Base-by-base conservation (phyloP, 2,113 vertebrate genomes). In the Trinectes maculatus region DNA sequence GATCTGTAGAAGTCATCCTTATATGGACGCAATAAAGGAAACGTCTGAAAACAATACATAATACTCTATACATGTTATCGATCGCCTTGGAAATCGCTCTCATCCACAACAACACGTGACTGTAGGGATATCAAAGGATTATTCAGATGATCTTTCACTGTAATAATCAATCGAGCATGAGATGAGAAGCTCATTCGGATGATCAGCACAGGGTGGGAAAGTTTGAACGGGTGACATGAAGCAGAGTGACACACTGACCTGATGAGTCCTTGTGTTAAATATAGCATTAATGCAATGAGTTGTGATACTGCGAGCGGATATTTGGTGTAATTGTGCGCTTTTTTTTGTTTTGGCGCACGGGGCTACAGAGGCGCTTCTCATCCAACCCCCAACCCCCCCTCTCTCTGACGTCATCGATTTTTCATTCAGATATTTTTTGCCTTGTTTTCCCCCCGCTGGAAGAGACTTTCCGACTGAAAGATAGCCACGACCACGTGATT, bases 391-490 rank as follows among this genome's bases (percentile, higher is more conserved):
- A 9, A 55, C 34, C 49, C 26, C 48, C 43, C 33, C 40, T 36
- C 19, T 29, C 46, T 47, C 33, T 91, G 89, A 89, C 86, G 87
- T 89, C 87, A 89, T 68, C 18, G 39, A 69, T 67, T 55, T 65
- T 73, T 79, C 78, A 79, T 87, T 89, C 82, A 82, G 3, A 49
- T 55, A 56, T 82, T 74, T 64, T 19, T 51, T 18, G 1, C 49
- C 29, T 61, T n/a, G n/a, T 52, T 87, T 84, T 62, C 52, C 46
- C 51, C 29, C 34, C 12, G 8, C 5, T 31, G 46, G 18, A 16
- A 19, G 47, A 58, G 15, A 21, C 43, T 9, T 1, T 37, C 10
- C 8, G 12, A 24, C 6, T 15, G 18, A 18, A 22, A 15, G 21
- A 25, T 0, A 33, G 8, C 9, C 0, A 28, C 8, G 6, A 47